Conservation (phyloP, 2,113 vertebrate genomes). For the Chiloscyllium plagiosum region DNA sequence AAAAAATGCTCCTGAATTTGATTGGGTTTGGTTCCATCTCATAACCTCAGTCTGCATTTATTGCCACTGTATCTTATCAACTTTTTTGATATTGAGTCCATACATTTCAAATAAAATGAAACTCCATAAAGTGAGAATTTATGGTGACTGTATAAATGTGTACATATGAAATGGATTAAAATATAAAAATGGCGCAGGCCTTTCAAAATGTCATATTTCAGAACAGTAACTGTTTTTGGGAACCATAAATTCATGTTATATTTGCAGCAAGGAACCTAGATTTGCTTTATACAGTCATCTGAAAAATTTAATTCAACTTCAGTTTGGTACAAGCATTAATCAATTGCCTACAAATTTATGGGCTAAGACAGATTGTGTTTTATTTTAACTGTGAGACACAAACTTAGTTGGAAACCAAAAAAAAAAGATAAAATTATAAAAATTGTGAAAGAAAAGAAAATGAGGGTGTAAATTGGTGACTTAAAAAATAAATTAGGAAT, state of each 20-base stretch:
- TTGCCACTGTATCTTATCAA: conserved; percentile 11
- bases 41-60: neutral
- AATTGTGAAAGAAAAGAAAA: neutral
- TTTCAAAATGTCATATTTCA: neutral
- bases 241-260: neutral
- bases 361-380: neutral
- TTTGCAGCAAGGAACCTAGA: neutral
- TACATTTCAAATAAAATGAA: neutral
- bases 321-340: neutral
- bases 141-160: neutral
- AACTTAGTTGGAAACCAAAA: neutral
- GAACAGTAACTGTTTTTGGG: neutral
- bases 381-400: neutral
- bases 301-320: neutral
- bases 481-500: neutral
- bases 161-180: neutral
- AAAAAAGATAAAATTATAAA: neutral
- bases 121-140: conserved; percentile 3
- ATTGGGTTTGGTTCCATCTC: neutral
- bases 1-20: neutral
- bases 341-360: neutral
- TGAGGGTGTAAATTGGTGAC: neutral
- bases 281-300: neutral
- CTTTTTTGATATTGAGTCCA: neutral
- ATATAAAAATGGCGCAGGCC: neutral